Conservation (phyloP, 2,797 vertebrate species). For the Danio kyathit region DNA sequence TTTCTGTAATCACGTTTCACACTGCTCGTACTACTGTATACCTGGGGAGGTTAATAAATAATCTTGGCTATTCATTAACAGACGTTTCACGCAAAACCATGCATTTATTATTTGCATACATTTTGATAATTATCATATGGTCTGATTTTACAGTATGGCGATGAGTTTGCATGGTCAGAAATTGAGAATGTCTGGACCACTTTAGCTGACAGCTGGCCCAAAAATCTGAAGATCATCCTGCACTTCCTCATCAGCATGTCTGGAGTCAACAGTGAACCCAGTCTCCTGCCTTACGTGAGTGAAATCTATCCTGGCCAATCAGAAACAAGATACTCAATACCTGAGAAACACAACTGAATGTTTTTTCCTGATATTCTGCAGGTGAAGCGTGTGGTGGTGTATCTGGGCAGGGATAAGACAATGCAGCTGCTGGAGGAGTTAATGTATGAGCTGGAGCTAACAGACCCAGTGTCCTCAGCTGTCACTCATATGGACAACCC, state of each 20-base stretch:
- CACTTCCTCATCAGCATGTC: slow-evolving; percentile 99
- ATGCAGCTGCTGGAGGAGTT: slow-evolving; percentile 98
- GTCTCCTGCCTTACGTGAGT: slow-evolving; percentile 98
- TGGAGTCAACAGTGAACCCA: slow-evolving; percentile 97
- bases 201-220: slow-evolving; percentile 97
- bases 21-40: too few species aligned
- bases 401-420: slow-evolving; percentile 98
- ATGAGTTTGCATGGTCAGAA: slow-evolving; percentile 98
- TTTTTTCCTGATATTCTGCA: slow-evolving; percentile 63
- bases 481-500: slow-evolving; percentile 99
- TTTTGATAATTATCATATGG: neutral
- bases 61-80: too few species aligned
- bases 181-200: slow-evolving; percentile 99
- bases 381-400: slow-evolving; percentile 98
- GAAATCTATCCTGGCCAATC: slow-evolving; percentile 29
- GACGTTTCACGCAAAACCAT: too few species aligned
- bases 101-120: too few species aligned
- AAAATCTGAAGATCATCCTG: slow-evolving; percentile 98
- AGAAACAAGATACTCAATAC: neutral
- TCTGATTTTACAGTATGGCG: slow-evolving; percentile 87
- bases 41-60: too few species aligned
- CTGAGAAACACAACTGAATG: neutral
- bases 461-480: slow-evolving; percentile 92
- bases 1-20: too few species aligned
- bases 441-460: slow-evolving; percentile 94